Conservation (phyloP, 2,888 invertebrate genomes). For the Sericinus montela region DNA sequence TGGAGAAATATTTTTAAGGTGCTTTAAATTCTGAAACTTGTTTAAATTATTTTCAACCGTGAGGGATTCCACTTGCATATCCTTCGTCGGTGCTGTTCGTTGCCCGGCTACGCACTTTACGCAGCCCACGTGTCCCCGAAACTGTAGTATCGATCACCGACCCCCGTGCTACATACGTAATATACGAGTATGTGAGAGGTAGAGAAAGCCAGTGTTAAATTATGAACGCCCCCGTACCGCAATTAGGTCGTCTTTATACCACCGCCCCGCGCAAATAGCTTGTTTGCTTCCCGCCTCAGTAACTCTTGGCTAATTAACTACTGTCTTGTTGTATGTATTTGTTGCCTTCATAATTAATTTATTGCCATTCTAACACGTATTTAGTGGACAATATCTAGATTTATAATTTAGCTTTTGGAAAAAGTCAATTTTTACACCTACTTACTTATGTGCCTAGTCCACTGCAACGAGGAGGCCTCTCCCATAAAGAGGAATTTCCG, state of each 20-base stretch:
- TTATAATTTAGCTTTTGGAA: too few relatives aligned
- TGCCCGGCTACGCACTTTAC: conserved; percentile 33
- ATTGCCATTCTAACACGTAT: too few relatives aligned
- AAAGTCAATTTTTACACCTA: too few relatives aligned
- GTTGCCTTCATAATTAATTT: too few relatives aligned
- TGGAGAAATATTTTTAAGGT: too few relatives aligned
- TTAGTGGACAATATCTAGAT: too few relatives aligned
- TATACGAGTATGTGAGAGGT: conserved; percentile 25
- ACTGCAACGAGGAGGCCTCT: too few relatives aligned
- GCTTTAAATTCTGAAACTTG: too few relatives aligned
- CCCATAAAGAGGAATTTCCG: too few relatives aligned
- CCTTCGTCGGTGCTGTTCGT: neutral
- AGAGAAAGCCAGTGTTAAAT: conserved; percentile 36
- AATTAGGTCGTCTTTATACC: conserved; percentile 49
- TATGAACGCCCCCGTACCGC: conserved; percentile 40
- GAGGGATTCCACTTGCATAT: too few relatives aligned
- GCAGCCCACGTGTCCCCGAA: conserved; percentile 38
- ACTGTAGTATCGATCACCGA: conserved; percentile 41
- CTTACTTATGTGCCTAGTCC: too few relatives aligned
- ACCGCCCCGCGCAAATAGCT: conserved; percentile 23
- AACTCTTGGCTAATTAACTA: conserved; percentile 19
- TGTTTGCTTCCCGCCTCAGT: conserved; percentile 25
- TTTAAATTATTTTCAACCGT: too few relatives aligned
- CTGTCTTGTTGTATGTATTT: conserved; percentile 3
- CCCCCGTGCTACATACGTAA: conserved; percentile 16